phyloP scores from a whole-genome alignment of 2,888 invertebrate species.

The Mechanitis messenoides region DNA sequence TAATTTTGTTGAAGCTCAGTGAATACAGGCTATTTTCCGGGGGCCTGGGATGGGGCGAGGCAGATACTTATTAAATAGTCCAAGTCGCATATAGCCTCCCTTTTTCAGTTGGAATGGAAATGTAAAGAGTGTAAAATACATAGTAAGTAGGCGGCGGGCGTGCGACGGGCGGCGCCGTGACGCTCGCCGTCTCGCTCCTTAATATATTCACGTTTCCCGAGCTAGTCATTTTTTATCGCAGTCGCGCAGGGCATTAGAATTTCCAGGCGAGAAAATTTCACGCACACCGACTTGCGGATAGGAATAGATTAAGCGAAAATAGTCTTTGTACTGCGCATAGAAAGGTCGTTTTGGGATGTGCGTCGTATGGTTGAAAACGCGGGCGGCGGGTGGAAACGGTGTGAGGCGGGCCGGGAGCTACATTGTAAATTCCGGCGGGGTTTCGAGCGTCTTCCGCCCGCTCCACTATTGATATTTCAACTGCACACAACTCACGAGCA shows the following conservation, averaged over 20 bases:
- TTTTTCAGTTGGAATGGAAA: conserved; percentile 59
- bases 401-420: conserved; percentile 43
- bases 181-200: conserved; percentile 57
- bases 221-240: conserved; percentile 75
- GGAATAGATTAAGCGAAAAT: conserved; percentile 22
- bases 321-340: conserved; percentile 22
- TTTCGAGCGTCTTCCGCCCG: conserved; percentile 36
- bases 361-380: conserved; percentile 12
- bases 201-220: conserved; percentile 74
- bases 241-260: conserved; percentile 75
- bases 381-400: conserved; percentile 32
- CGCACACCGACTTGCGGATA: conserved; percentile 46
- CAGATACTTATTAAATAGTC: conserved; percentile 54
- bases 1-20: conserved; percentile 3
- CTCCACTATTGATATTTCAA: conserved; percentile 33
- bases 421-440: conserved; percentile 63
- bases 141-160: conserved; percentile 40
- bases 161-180: conserved; percentile 41
- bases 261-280: conserved; percentile 75
- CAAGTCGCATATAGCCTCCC: conserved; percentile 47
- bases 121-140: conserved; percentile 61
- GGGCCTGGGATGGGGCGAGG: conserved; percentile 20
- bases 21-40: conserved; percentile 15
- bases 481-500: conserved; percentile 22
- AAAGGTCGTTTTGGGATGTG: conserved; percentile 18